Percentiles rank a stretch among this genome's conserved stretches.
Evolutionary conservation across 1,140 invertebrate genomes (phyloP).

Genomic region (Probaryconus sp.): DNA sequence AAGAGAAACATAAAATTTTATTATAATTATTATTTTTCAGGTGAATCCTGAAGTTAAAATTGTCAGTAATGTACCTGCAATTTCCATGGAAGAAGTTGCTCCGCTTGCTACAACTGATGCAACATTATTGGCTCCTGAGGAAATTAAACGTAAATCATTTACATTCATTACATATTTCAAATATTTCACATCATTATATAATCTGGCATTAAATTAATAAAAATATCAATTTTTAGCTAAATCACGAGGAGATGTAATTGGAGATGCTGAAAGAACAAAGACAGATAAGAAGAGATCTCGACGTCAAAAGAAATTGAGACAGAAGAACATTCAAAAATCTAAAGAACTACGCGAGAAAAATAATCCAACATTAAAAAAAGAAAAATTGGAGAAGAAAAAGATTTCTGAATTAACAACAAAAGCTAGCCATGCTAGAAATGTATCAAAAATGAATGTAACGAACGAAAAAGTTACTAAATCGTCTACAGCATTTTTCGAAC

Average conservation of each 20-base stretch:
- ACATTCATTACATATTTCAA: conserved; percentile 5
- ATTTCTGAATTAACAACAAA: conserved; percentile 77
- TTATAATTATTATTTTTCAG: conserved; percentile 71
- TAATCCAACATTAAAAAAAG: conserved; percentile 58
- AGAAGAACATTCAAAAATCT: conserved; percentile 80
- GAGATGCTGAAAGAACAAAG: conserved; percentile 87
- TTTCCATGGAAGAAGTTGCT: conserved; percentile 97
- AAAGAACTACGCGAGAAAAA: conserved; percentile 79
- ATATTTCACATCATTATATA: conserved; percentile 4
- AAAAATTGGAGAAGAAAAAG: conserved; percentile 76
- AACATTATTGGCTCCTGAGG: conserved; percentile 94
- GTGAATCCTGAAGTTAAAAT: conserved; percentile 93
- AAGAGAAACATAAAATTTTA: background rate
- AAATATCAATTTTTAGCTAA: conserved; percentile 79
- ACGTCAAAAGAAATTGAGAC: conserved; percentile 90
- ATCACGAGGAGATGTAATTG: conserved; percentile 87
- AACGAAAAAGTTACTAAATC: conserved; percentile 83
- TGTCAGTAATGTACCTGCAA: conserved; percentile 93
- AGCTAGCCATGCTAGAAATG: conserved; percentile 83
- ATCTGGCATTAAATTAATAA: conserved; percentile 19
- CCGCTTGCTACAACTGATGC: conserved; percentile 91
- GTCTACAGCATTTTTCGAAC: conserved; percentile 89
- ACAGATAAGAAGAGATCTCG: conserved; percentile 95
- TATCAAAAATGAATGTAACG: conserved; percentile 78
- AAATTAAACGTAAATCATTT: conserved; percentile 85